These are phyloP conservation scores for Drosophila oshimai DNA, from an alignment of 1,140 invertebrate species.

Conservation along the genomic window DNA sequence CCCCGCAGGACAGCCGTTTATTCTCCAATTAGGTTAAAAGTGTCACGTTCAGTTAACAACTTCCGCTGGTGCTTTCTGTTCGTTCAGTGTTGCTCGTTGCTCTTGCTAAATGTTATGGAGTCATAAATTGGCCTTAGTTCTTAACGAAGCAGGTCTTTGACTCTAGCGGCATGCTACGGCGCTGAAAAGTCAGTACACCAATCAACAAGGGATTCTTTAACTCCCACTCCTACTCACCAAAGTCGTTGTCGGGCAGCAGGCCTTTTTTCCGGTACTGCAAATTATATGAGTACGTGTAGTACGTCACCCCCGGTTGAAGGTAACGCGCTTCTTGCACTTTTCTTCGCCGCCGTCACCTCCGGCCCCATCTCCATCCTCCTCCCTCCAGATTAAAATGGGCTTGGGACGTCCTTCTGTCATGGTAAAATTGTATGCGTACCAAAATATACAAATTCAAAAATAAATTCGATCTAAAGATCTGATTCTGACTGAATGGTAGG, in stretches of 20 bases:
- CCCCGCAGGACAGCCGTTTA: background rate
- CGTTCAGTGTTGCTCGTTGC: background rate
- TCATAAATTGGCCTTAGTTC: background rate
- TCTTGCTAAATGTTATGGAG: background rate
- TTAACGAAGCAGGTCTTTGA: background rate
- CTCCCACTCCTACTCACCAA: slow-evolving; percentile 5
- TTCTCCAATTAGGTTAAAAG: slow-evolving; percentile 38
- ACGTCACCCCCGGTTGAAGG: slow-evolving; percentile 37
- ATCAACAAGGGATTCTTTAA: background rate
- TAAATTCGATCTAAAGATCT: no score
- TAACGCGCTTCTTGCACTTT: slow-evolving; percentile 19
- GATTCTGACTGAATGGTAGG: no score
- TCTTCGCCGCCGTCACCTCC: background rate
- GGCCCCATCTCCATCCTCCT: background rate
- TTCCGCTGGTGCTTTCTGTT: background rate
- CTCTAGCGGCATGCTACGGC: background rate
- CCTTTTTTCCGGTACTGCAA: background rate
- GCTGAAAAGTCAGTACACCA: background rate
- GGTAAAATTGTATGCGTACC: background rate
- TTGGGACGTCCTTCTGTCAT: background rate
- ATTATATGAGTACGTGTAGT: slow-evolving; percentile 15
- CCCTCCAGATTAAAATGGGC: slow-evolving; percentile 12
- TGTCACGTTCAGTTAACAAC: slow-evolving; percentile 37
- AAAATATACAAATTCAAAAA: background rate
- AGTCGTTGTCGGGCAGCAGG: background rate